Conservation (phyloP, 2,888 invertebrate species). For the Melanotus villosus region DNA sequence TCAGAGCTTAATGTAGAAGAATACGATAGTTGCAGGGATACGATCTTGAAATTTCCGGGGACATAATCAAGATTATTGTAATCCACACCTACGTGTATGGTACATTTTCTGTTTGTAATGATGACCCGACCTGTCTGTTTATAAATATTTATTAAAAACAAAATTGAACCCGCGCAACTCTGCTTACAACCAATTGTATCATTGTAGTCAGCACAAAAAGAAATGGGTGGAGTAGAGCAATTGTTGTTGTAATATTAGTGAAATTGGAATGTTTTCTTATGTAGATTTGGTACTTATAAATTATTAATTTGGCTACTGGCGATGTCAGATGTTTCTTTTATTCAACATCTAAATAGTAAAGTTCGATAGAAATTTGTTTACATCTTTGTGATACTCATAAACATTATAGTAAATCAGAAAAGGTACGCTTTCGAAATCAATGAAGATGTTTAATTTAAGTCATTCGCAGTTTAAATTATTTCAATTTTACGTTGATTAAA, state of each 20-base stretch:
- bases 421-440: no score
- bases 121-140: conserved; percentile 10
- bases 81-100: conserved; percentile 27
- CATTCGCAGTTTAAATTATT: no score
- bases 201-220: not conserved
- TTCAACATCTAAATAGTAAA: no score
- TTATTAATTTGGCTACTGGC: no score
- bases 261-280: no score
- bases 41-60: conserved; percentile 29
- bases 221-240: conserved; percentile 5
- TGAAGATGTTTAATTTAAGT: no score
- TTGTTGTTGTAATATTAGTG: not conserved
- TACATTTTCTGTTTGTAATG: conserved; percentile 3
- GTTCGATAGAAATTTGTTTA: no score
- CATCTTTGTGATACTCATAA: no score
- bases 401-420: no score
- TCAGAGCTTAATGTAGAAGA: conserved; percentile 20
- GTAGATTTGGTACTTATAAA: no score
- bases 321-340: no score
- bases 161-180: conserved; percentile 14
- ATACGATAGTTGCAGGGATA: conserved; percentile 16
- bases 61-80: conserved; percentile 20
- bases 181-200: conserved; percentile 8
- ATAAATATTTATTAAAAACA: conserved; percentile 22
- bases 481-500: no score